A percentile compares a stretch with the other conserved stretches of the same genome.
Conservation (phyloP, 2,888 invertebrate species). For the Watsonalla binaria region DNA sequence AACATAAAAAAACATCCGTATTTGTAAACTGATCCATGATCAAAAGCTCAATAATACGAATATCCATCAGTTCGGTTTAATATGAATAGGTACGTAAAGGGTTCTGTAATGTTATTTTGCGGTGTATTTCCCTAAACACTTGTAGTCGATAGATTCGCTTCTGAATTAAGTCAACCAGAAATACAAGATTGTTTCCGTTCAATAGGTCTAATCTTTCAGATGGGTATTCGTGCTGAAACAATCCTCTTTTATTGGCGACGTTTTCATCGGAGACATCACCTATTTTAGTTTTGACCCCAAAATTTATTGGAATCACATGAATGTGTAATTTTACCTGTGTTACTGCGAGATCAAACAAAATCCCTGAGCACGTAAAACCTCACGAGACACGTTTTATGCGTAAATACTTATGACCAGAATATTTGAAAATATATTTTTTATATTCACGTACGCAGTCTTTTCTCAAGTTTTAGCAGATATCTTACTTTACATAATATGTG, state of each 20-base stretch:
- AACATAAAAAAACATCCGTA: constrained; percentile 14
- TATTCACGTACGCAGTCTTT: too few species aligned
- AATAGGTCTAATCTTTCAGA: constrained; percentile 71
- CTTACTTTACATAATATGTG: too few species aligned
- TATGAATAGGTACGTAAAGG: constrained; percentile 5
- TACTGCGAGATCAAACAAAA: constrained; percentile 5
- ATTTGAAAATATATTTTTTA: too few species aligned
- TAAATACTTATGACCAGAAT: background rate
- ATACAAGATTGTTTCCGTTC: constrained; percentile 75
- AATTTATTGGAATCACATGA: constrained; percentile 8
- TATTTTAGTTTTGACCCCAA: constrained; percentile 28
- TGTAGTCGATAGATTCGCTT: constrained; percentile 44
- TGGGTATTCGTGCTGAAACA: constrained; percentile 72
- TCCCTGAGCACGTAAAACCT: background rate
- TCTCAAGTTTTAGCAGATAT: too few species aligned
- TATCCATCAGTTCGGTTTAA: background rate
- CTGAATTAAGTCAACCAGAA: constrained; percentile 62
- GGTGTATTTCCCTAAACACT: constrained; percentile 42
- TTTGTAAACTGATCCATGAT: constrained; percentile 12
- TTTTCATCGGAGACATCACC: constrained; percentile 36
- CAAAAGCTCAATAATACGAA: constrained; percentile 5
- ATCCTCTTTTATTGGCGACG: constrained; percentile 69
- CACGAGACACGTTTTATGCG: background rate
- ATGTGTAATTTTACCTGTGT: constrained; percentile 13
- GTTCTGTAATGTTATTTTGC: constrained; percentile 25